phyloP scores from a whole-genome alignment of 1,140 invertebrate species.

The Charaxes varanes region DNA sequence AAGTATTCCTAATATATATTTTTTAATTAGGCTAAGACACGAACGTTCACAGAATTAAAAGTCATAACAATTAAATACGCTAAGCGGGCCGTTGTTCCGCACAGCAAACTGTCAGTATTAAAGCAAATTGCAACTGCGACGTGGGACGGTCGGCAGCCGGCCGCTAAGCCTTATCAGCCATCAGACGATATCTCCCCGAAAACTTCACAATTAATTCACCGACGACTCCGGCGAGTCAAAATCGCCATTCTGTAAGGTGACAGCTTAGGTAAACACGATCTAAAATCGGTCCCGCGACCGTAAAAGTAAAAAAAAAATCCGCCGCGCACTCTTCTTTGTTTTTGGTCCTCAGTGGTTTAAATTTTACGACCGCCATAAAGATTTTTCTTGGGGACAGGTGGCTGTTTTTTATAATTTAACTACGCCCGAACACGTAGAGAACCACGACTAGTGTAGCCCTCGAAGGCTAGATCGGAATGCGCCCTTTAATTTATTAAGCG shows the following conservation, averaged over 20 bases:
- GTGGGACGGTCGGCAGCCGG: slow-evolving; percentile 39
- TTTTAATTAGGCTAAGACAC: slow-evolving; percentile 14
- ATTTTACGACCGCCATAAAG: slow-evolving; percentile 71
- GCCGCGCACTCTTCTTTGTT: slow-evolving; percentile 52
- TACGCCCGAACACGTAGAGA: slow-evolving; percentile 37
- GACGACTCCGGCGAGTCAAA: slow-evolving; percentile 62
- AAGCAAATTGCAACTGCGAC: slow-evolving; percentile 52
- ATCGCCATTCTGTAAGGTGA: slow-evolving; percentile 70
- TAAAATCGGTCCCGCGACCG: slow-evolving; percentile 64
- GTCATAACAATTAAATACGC: slow-evolving; percentile 46
- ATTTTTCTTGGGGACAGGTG: slow-evolving; percentile 73
- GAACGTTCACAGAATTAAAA: slow-evolving; percentile 28
- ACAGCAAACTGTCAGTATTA: slow-evolving; percentile 45
- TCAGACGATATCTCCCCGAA: slow-evolving; percentile 62
- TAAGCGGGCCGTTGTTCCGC: slow-evolving; percentile 37
- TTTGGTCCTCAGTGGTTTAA: slow-evolving; percentile 68
- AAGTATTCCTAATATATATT: too few relatives aligned
- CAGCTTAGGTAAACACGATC: slow-evolving; percentile 71
- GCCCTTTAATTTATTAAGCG: slow-evolving; percentile 66
- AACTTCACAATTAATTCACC: slow-evolving; percentile 68
- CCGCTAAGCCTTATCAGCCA: slow-evolving; percentile 51
- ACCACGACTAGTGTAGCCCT: slow-evolving; percentile 37
- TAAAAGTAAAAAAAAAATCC: slow-evolving; percentile 61
- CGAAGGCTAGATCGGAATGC: slow-evolving; percentile 62
- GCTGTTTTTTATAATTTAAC: slow-evolving; percentile 69